Conservation (phyloP, 2,888 invertebrate genomes). For the Neoascia interrupta region DNA sequence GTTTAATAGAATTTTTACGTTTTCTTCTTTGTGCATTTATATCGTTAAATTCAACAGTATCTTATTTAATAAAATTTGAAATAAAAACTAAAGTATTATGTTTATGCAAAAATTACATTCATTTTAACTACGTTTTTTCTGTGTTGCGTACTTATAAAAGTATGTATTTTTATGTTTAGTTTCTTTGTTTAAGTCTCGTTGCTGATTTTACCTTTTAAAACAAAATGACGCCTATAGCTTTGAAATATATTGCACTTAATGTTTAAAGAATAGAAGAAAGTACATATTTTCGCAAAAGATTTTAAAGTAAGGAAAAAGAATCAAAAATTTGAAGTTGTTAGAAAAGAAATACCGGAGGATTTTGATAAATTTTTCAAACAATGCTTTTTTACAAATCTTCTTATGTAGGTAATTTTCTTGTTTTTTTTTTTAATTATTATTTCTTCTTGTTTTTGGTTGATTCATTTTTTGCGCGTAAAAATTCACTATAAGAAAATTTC, state of each 20-base stretch:
- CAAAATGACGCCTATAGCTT: slow-evolving; percentile 12
- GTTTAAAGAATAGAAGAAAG: slow-evolving; percentile 16
- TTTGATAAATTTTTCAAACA: slow-evolving; percentile 3
- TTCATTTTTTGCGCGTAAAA: slow-evolving; percentile 69
- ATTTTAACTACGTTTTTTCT: slow-evolving; percentile 38
- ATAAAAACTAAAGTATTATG: slow-evolving; percentile 36
- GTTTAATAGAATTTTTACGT: slow-evolving; percentile 11
- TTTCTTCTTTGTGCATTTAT: slow-evolving; percentile 41
- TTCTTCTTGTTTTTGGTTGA: slow-evolving; percentile 38
- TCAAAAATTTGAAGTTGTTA: not conserved
- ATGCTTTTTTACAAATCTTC: not conserved
- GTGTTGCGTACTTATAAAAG: slow-evolving; percentile 48
- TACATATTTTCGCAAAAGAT: not conserved
- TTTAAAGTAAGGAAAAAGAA: not conserved
- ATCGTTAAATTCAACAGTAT: slow-evolving; percentile 49
- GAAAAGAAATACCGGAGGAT: slow-evolving; percentile 22
- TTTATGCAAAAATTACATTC: slow-evolving; percentile 31
- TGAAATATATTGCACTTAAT: slow-evolving; percentile 43
- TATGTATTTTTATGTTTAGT: slow-evolving; percentile 36
- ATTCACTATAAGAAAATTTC: slow-evolving; percentile 70
- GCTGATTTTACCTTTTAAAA: slow-evolving; percentile 42
- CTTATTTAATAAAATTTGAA: slow-evolving; percentile 48
- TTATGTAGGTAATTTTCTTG: slow-evolving; percentile 4
- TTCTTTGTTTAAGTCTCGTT: slow-evolving; percentile 63
- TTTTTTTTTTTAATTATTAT: slow-evolving; percentile 16